Conservation (phyloP, 2,113 vertebrate species). For the Saimiri boliviensis region DNA sequence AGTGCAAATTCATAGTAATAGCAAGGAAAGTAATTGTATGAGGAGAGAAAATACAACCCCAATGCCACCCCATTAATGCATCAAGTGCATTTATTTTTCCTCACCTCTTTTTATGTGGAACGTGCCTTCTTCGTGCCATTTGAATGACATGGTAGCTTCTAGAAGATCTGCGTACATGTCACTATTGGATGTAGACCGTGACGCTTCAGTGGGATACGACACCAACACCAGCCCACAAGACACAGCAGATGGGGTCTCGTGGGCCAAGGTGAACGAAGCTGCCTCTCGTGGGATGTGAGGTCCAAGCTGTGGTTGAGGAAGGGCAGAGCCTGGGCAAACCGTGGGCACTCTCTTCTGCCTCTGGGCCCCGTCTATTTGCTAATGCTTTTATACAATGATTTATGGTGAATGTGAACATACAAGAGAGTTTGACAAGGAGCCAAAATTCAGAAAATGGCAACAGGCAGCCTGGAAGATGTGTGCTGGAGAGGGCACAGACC, state of each 20-base stretch:
- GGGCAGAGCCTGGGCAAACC: background rate
- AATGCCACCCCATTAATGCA: background rate
- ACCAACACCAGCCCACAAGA: background rate
- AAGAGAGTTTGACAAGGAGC: background rate
- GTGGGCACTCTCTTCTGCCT: background rate
- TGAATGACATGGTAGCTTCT: background rate
- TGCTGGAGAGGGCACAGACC: background rate
- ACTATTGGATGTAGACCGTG: background rate
- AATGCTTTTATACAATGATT: background rate
- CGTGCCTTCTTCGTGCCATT: background rate
- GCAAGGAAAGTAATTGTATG: background rate
- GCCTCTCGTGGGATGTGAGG: background rate
- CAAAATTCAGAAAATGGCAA: background rate
- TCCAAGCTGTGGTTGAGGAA: background rate
- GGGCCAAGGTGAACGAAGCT: background rate
- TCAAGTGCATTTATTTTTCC: background rate
- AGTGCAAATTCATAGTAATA: background rate
- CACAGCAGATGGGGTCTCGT: background rate
- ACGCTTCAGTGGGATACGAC: background rate
- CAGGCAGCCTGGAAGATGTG: background rate
- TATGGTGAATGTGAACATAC: background rate
- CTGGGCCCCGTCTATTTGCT: background rate
- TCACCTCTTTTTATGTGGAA: background rate
- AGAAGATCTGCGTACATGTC: background rate
- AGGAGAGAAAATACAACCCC: background rate